Evolutionary conservation across 1,140 invertebrate genomes (phyloP).

Genomic region (Antheraea pernyi): DNA sequence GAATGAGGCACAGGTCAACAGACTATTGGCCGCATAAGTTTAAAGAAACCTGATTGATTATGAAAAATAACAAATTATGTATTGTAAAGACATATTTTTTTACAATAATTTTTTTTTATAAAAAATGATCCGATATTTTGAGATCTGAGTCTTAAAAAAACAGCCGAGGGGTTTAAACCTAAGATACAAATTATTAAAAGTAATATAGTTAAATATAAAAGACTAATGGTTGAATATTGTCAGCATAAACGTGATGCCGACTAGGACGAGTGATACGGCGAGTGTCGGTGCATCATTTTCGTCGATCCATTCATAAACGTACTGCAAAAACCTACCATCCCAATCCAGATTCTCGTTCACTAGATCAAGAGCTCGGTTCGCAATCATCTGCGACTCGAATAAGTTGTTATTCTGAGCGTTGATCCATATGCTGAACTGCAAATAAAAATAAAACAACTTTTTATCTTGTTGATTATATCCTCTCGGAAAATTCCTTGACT

Average conservation of each 20-base stretch:
- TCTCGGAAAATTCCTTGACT: too few species aligned
- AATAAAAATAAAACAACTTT: conserved; percentile 24
- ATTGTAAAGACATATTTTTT: too few species aligned
- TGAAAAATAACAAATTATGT: too few species aligned
- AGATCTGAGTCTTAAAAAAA: too few species aligned
- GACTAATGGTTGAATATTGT: conserved; percentile 46
- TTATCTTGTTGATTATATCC: neutral
- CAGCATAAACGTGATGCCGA: conserved; percentile 42
- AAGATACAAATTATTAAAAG: neutral
- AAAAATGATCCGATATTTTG: too few species aligned
- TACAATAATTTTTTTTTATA: too few species aligned
- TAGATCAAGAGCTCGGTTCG: conserved; percentile 26
- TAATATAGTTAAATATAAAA: conserved; percentile 6
- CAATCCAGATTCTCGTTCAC: conserved; percentile 40
- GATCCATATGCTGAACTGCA: conserved; percentile 53
- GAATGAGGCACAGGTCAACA: too few species aligned
- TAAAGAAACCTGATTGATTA: too few species aligned
- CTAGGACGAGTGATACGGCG: conserved; percentile 41
- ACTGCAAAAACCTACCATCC: conserved; percentile 30
- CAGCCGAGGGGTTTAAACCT: too few species aligned
- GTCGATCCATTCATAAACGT: conserved; percentile 64
- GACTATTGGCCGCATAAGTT: too few species aligned
- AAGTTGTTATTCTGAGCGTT: conserved; percentile 43
- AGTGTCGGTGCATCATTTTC: conserved; percentile 58
- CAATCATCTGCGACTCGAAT: conserved; percentile 38